Base-by-base conservation (phyloP, 2,888 invertebrate genomes). In the Erebia aethiops region DNA sequence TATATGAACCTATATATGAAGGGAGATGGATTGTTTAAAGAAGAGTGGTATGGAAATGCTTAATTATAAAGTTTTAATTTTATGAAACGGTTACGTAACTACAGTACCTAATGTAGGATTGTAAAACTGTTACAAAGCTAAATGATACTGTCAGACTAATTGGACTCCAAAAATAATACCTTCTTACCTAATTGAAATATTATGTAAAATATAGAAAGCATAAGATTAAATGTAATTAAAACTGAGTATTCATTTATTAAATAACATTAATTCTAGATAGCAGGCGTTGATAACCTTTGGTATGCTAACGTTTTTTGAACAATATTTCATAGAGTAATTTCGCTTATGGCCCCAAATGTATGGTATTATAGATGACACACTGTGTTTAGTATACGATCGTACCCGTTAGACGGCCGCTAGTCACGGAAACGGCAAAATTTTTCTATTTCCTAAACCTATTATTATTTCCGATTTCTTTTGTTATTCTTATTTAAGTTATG, bases 301-400 rank as follows among this genome's bases (percentile, higher is more conserved):
- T 43, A 60, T 60, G 43, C 41, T 16, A 16, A 14, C 35, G 41
- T 41, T 41, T 60, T 60, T 60, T 16, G 60, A 16, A 16, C 41
- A 60, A n/a, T 60, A 60, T 60, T 43, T 63, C 63, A 67, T 49
- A 63, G 16, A 60, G 35, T 56, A 69, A 51, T 63, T 69, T 49
- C 21, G 67, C 60, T 71, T 71, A 71, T 66, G 62, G 61, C 58
- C 46, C 56, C 51, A 66, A 70, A 64, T 63, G 70, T 73, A 71
- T 71, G 69, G 61, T 52, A 66, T 71, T 54, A 74, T 67, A 64
- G 73, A 72, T 72, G 72, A 74, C 71, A 69, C 73, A 60, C 69
- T 66, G 65, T 65, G 62, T 69, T 63, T 71, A 61, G 58, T 62
- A 70, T 62, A 70, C 67, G 70, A 70, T 70, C 56, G 54, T 46